A percentile compares a stretch with the other conserved stretches of the same genome.
phyloP scores from a whole-genome alignment of 2,888 invertebrate genomes.

The Athripsodes cinereus region DNA sequence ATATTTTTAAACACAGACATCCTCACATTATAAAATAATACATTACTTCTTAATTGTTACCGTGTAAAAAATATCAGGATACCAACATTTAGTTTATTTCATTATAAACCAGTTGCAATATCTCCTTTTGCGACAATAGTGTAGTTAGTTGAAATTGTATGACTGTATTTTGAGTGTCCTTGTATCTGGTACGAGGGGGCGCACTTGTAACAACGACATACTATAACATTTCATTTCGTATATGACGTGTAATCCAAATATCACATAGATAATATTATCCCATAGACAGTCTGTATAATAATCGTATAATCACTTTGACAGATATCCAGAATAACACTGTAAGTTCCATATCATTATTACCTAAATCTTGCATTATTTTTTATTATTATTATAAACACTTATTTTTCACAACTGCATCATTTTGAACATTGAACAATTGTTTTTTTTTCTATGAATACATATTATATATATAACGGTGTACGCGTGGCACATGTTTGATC shows the following conservation, averaged over 20 bases:
- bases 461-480: too few species aligned
- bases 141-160: neutral
- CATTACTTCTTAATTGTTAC: too few species aligned
- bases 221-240: neutral
- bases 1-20: too few species aligned
- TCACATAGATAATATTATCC: neutral
- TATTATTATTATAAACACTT: neutral
- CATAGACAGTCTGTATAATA: neutral
- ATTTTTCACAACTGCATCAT: neutral
- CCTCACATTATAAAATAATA: too few species aligned
- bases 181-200: neutral
- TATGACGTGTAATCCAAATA: neutral
- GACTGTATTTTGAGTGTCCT: neutral
- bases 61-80: too few species aligned
- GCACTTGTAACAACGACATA: too few species aligned
- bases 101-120: neutral
- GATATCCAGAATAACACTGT: slow-evolving; percentile 1
- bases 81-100: neutral
- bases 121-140: neutral
- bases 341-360: neutral
- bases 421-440: neutral
- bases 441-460: neutral
- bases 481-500: too few species aligned
- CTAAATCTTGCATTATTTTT: neutral
- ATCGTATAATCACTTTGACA: neutral